Evolutionary conservation across 2,888 invertebrate species (phyloP).

Genomic region (Yponomeuta malinellus): DNA sequence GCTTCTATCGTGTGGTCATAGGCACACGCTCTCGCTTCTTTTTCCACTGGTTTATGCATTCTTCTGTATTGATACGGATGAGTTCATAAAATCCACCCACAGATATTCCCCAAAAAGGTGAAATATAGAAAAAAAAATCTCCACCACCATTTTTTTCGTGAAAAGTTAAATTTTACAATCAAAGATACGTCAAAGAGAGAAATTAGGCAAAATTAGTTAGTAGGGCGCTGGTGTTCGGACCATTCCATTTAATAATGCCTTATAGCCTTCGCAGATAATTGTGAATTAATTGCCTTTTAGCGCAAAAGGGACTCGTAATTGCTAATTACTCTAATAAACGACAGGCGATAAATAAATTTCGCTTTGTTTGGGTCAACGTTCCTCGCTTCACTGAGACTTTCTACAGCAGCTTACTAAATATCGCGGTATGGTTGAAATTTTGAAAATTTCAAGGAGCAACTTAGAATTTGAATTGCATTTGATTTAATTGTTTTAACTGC

Average conservation of each 20-base stretch:
- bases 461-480: no score
- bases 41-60: no score
- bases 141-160: background rate
- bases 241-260: conserved; percentile 65
- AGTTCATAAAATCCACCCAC: background rate
- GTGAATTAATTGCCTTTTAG: conserved; percentile 28
- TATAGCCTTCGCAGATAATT: conserved; percentile 64
- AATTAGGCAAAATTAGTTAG: conserved; percentile 48
- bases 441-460: no score
- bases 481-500: no score
- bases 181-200: conserved; percentile 43
- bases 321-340: conserved; percentile 46
- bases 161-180: conserved; percentile 26
- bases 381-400: background rate
- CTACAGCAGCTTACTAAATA: background rate
- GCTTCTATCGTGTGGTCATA: no score
- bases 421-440: no score
- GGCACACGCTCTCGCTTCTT: no score
- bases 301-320: conserved; percentile 33
- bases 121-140: no score
- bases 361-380: background rate
- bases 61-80: no score
- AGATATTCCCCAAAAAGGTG: background rate
- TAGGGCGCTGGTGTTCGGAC: conserved; percentile 44
- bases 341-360: conserved; percentile 26